phyloP scores from a whole-genome alignment of 2,113 vertebrate species.

The Hydropotes inermis region DNA sequence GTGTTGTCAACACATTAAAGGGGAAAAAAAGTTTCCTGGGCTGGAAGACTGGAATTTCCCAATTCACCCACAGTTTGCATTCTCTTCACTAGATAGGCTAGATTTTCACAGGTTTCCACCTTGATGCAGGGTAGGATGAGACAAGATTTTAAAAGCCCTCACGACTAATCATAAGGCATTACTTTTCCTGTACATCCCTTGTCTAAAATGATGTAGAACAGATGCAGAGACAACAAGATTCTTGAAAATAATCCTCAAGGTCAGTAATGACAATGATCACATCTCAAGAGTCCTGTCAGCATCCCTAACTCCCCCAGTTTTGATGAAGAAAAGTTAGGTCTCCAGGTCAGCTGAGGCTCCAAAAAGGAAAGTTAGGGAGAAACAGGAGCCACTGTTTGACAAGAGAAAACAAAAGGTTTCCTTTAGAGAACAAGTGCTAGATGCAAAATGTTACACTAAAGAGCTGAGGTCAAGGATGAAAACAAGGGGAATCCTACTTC shows the following conservation, averaged over 20 bases:
- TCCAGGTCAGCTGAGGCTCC: neutral
- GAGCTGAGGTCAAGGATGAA: neutral
- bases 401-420: neutral
- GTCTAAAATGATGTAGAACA: conserved; percentile 16
- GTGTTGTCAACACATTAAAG: neutral
- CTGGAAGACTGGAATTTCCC: neutral
- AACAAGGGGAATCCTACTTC: neutral
- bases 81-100: neutral
- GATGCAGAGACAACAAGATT: neutral
- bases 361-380: neutral
- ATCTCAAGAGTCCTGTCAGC: neutral
- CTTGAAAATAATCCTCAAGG: neutral
- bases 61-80: neutral
- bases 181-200: neutral
- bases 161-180: neutral
- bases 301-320: neutral
- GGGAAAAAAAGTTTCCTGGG: neutral
- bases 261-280: neutral
- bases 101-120: neutral
- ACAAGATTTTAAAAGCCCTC: neutral
- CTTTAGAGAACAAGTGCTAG: neutral
- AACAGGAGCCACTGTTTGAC: neutral
- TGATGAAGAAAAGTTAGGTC: neutral
- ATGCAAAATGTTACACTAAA: neutral
- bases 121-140: neutral